Evolutionary conservation across 2,888 invertebrate genomes (phyloP).

Genomic region (Tortrix viridana): DNA sequence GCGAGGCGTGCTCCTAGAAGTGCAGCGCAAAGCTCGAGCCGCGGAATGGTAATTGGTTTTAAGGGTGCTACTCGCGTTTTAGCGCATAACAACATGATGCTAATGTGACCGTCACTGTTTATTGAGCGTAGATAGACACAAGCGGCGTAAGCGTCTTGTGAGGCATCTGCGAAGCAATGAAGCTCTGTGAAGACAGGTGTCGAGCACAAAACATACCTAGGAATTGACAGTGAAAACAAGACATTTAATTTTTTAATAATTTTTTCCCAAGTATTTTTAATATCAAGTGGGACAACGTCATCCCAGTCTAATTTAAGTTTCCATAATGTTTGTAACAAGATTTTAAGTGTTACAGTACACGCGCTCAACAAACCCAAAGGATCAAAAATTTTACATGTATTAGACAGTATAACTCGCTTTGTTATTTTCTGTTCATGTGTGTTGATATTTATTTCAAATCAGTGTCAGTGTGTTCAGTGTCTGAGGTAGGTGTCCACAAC

Average conservation of each 20-base stretch:
- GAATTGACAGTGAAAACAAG: not conserved
- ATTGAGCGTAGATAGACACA: conserved; percentile 5
- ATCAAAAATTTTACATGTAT: too few species aligned
- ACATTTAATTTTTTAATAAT: not conserved
- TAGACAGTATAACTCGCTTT: conserved; percentile 1
- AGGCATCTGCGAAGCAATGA: conserved; percentile 10
- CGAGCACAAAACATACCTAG: conserved; percentile 2
- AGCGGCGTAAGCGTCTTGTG: conserved; percentile 7
- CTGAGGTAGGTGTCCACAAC: not conserved
- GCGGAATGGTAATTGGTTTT: conserved; percentile 1
- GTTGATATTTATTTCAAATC: not conserved
- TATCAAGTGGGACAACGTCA: not conserved
- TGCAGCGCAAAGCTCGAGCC: conserved; percentile 8
- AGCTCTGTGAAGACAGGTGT: not conserved
- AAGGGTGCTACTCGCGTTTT: conserved; percentile 9
- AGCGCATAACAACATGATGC: not conserved
- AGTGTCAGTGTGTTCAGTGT: not conserved
- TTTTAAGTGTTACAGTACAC: conserved; percentile 9
- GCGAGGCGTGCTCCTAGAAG: conserved; percentile 27
- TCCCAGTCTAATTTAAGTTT: conserved; percentile 2
- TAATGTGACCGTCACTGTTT: not conserved
- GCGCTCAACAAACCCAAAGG: conserved; percentile 1
- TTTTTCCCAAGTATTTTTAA: not conserved
- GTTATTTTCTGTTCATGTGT: not conserved
- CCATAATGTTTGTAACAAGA: not conserved